Conservation (phyloP, 2,797 vertebrate species). For the Clarias laeviceps region DNA sequence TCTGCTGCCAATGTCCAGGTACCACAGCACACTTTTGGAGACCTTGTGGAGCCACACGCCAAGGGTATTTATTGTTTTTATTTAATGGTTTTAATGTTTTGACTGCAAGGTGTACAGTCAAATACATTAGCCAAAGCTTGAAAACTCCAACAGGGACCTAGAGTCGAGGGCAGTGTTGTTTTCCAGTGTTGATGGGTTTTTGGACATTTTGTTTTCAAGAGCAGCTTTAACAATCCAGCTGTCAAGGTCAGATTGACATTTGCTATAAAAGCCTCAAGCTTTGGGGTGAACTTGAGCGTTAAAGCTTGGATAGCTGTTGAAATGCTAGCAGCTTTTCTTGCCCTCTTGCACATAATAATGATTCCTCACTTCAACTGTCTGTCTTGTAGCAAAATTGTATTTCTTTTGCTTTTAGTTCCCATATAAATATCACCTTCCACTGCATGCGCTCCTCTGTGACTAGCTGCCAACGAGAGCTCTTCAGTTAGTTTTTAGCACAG, state of each 20-base stretch:
- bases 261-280: background rate
- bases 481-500: slow-evolving; percentile 1
- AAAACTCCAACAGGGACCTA: background rate
- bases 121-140: background rate
- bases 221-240: background rate
- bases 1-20: no score
- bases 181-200: background rate
- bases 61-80: no score
- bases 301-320: background rate
- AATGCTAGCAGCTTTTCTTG: background rate
- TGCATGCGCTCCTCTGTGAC: slow-evolving; percentile 34
- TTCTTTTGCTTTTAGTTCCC: slow-evolving; percentile 12
- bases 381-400: background rate
- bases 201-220: background rate
- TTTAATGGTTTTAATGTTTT: no score
- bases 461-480: slow-evolving; percentile 60
- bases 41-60: no score
- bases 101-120: background rate
- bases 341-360: slow-evolving; percentile 38
- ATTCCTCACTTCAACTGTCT: slow-evolving; percentile 54
- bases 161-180: background rate
- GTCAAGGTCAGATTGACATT: slow-evolving; percentile 3
- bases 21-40: no score
- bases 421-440: slow-evolving; percentile 14
- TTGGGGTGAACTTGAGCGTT: background rate